Evolutionary conservation across 2,113 vertebrate species (phyloP).

Genomic region (Oreocharis arfaki): DNA sequence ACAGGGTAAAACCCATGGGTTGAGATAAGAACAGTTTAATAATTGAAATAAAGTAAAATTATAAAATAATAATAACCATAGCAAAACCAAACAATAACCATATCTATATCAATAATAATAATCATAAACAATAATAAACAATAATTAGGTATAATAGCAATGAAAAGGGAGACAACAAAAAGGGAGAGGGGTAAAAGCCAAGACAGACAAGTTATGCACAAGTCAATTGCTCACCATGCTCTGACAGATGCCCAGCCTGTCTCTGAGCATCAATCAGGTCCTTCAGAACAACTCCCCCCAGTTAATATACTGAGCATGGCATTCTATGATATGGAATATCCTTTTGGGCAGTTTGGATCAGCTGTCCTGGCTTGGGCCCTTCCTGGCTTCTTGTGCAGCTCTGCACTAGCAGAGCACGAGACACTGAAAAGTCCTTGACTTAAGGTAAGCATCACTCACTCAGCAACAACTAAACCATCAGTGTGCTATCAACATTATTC

Average conservation of each 20-base stretch:
- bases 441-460: background rate
- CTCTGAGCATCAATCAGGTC: background rate
- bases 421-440: background rate
- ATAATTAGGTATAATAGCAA: background rate
- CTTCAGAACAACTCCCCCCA: rapidly evolving
- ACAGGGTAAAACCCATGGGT: background rate
- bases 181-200: background rate
- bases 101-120: background rate
- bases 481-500: background rate
- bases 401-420: background rate
- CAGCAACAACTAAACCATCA: background rate
- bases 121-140: background rate
- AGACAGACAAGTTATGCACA: background rate
- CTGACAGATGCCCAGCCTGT: background rate
- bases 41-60: background rate
- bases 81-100: background rate
- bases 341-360: background rate
- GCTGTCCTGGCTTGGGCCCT: background rate
- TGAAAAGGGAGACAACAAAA: background rate
- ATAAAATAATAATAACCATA: background rate
- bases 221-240: background rate
- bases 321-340: background rate
- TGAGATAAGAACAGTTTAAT: background rate
- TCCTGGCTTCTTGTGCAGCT: background rate
- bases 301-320: background rate